These are phyloP conservation scores for Trichonephila inaurata DNA, from an alignment of 1,140 invertebrate species.

Conservation along the genomic window DNA sequence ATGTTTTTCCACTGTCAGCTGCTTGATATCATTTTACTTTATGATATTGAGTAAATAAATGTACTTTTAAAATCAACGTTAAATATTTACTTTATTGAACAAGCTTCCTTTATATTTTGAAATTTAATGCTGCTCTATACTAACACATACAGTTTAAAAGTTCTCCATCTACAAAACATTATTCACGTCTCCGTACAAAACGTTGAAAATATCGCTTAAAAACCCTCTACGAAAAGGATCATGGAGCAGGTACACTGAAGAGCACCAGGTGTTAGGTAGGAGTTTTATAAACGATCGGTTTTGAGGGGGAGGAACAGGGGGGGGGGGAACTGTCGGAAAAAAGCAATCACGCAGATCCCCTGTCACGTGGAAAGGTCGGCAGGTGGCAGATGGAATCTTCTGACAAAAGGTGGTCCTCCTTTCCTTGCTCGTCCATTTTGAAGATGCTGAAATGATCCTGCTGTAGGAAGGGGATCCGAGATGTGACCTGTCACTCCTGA, in stretches of 20 bases:
- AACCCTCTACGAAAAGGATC: background rate
- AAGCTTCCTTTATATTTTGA: too few relatives aligned
- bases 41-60: too few relatives aligned
- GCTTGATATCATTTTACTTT: too few relatives aligned
- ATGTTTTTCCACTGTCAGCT: too few relatives aligned
- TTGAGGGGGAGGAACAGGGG: background rate
- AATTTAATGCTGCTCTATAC: too few relatives aligned
- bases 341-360: constrained; percentile 28
- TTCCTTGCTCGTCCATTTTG: background rate
- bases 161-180: too few relatives aligned
- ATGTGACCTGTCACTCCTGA: background rate
- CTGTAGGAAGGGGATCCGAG: background rate
- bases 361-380: constrained; percentile 12
- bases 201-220: background rate
- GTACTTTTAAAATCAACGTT: too few relatives aligned
- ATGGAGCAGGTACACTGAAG: background rate
- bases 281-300: constrained; percentile 34
- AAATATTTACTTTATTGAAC: too few relatives aligned
- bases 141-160: too few relatives aligned
- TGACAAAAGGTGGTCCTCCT: constrained; percentile 10
- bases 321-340: constrained; percentile 2
- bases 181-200: too few relatives aligned
- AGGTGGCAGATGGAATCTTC: background rate
- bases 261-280: constrained; percentile 19
- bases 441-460: constrained; percentile 26